phyloP scores from a whole-genome alignment of 2,888 invertebrate species.

The Nebria salina region DNA sequence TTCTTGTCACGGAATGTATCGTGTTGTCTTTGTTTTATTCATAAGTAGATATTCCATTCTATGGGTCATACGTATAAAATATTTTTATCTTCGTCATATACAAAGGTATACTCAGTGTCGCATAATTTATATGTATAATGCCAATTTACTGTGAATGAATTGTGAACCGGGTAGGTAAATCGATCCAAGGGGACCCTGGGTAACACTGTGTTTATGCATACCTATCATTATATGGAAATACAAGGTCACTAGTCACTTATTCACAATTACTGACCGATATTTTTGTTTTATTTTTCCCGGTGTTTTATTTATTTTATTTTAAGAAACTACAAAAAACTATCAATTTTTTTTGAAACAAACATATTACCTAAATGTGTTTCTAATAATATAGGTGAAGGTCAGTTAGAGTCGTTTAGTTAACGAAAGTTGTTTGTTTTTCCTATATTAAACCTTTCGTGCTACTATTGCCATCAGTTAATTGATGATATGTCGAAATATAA shows the following conservation, averaged over 20 bases:
- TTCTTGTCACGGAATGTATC: neutral
- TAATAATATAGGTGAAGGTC: neutral
- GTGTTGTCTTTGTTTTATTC: neutral
- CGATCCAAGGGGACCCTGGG: neutral
- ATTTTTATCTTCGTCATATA: neutral
- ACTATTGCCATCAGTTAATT: no score
- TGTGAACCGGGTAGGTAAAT: neutral
- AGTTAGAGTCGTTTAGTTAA: neutral
- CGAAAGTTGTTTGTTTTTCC: neutral
- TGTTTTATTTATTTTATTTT: neutral
- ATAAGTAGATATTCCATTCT: neutral
- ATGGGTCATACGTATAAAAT: neutral
- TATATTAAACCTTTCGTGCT: neutral
- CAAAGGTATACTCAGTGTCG: neutral
- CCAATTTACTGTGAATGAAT: constrained; percentile 11
- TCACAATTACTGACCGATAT: neutral
- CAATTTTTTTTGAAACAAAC: neutral
- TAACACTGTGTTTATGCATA: neutral
- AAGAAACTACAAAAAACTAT: neutral
- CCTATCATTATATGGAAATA: constrained; percentile 13
- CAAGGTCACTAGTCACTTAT: constrained; percentile 4
- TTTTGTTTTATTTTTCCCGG: neutral
- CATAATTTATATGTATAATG: neutral
- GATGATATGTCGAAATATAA: no score
- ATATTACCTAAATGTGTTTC: neutral